Percentiles rank a stretch among this genome's conserved stretches.
These are phyloP conservation scores for Temnothorax ravouxi DNA, from an alignment of 2,888 invertebrate species.

Conservation along the genomic window DNA sequence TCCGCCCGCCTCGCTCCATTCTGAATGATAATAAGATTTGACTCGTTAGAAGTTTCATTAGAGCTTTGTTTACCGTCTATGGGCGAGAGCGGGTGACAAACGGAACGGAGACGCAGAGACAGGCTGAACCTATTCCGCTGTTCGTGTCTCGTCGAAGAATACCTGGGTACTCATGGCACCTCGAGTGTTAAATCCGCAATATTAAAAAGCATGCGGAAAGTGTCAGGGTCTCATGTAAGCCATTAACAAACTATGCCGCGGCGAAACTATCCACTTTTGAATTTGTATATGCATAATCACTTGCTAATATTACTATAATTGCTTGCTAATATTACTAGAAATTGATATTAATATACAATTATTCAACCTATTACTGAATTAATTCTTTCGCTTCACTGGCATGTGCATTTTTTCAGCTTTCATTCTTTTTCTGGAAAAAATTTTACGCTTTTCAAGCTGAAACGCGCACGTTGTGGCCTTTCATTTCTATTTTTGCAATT, in stretches of 20 bases:
- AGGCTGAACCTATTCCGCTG: constrained; percentile 41
- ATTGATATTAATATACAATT: not conserved
- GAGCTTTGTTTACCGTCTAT: constrained; percentile 81
- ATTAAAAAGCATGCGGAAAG: not conserved
- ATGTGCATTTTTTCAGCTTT: not conserved
- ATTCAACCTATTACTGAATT: not conserved
- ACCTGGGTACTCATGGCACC: not conserved
- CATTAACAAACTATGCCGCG: not conserved
- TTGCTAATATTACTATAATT: not conserved
- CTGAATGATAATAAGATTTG: constrained; percentile 83
- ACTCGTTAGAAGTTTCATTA: constrained; percentile 84
- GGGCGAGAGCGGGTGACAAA: constrained; percentile 55
- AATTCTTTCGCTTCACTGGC: not conserved
- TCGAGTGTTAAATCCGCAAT: not conserved
- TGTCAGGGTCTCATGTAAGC: not conserved
- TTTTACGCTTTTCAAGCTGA: constrained; percentile 7
- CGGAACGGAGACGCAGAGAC: constrained; percentile 37
- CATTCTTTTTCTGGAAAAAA: constrained; percentile 16
- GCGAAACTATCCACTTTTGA: not conserved
- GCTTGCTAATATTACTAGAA: not conserved
- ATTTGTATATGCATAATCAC: not conserved
- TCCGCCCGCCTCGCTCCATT: constrained; percentile 69
- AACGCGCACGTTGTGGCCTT: constrained; percentile 3
- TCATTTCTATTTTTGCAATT: constrained; percentile 30
- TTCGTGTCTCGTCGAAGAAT: constrained; percentile 35